Conservation (phyloP, 2,113 vertebrate genomes). For the Bostrychus sinensis region DNA sequence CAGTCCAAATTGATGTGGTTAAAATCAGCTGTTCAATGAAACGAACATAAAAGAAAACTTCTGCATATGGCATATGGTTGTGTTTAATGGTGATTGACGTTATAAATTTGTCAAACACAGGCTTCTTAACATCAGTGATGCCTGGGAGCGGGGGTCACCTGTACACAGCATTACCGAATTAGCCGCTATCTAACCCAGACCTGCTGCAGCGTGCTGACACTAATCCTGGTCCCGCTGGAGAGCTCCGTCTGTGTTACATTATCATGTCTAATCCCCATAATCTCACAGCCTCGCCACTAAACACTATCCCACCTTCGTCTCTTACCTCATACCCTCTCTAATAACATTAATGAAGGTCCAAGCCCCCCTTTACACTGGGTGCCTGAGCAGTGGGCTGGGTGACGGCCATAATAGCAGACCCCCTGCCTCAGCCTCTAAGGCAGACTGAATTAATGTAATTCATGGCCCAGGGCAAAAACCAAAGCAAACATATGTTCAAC, state of each 20-base stretch:
- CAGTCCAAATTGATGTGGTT: too few species aligned
- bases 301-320: slow-evolving; percentile 80
- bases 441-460: slow-evolving; percentile 80
- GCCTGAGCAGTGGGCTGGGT: slow-evolving; percentile 59
- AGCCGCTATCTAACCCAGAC: slow-evolving; percentile 83
- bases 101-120: slow-evolving; percentile 64
- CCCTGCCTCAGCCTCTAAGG: slow-evolving; percentile 71
- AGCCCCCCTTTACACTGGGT: slow-evolving; percentile 62
- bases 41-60: slow-evolving; percentile 17
- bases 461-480: slow-evolving; percentile 80
- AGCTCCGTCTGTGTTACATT: slow-evolving; percentile 79
- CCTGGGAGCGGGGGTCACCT: slow-evolving; percentile 77
- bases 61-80: neutral
- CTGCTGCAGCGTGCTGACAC: slow-evolving; percentile 77
- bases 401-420: slow-evolving; percentile 63
- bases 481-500: slow-evolving; percentile 85
- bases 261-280: slow-evolving; percentile 78
- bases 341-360: slow-evolving; percentile 81
- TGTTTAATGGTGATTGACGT: slow-evolving; percentile 40
- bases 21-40: too few species aligned
- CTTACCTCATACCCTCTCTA: slow-evolving; percentile 78
- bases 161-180: slow-evolving; percentile 79
- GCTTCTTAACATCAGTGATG: slow-evolving; percentile 58
- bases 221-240: slow-evolving; percentile 73
- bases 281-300: slow-evolving; percentile 74